Evolutionary conservation across 2,113 vertebrate genomes (phyloP).

Genomic region (Aegypius monachus): DNA sequence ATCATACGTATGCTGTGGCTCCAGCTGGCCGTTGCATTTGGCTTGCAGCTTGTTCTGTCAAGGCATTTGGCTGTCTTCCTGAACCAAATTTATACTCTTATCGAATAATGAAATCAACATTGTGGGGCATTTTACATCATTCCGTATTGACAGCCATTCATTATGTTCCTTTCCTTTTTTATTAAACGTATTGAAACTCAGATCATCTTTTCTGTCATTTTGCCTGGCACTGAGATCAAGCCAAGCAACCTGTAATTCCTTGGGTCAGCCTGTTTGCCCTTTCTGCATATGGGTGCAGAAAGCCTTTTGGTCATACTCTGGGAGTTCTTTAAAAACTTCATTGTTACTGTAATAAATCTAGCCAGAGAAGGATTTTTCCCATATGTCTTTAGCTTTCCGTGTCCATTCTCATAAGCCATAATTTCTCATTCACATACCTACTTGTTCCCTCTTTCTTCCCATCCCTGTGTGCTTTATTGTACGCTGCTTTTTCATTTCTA

Average conservation of each 20-base stretch:
- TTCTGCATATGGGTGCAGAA: background rate
- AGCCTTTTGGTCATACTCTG: background rate
- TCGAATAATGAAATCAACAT: background rate
- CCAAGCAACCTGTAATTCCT: background rate
- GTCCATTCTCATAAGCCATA: background rate
- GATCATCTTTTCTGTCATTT: background rate
- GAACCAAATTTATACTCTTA: background rate
- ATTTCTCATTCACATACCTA: background rate
- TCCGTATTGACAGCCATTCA: background rate
- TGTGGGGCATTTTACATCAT: background rate
- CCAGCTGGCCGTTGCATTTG: background rate
- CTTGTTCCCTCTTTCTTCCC: background rate
- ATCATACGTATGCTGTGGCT: background rate
- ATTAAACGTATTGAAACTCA: background rate
- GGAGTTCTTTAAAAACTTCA: background rate
- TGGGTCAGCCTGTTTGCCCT: background rate
- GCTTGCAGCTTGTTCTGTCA: background rate
- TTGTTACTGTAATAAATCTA: background rate
- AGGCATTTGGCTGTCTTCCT: background rate
- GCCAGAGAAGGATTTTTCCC: background rate
- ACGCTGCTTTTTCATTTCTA: background rate
- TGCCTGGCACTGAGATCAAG: background rate
- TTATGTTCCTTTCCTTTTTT: background rate
- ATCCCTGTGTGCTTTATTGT: background rate
- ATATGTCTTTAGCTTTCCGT: background rate